Conservation (phyloP, 2,797 vertebrate genomes). For the Channa striata region DNA sequence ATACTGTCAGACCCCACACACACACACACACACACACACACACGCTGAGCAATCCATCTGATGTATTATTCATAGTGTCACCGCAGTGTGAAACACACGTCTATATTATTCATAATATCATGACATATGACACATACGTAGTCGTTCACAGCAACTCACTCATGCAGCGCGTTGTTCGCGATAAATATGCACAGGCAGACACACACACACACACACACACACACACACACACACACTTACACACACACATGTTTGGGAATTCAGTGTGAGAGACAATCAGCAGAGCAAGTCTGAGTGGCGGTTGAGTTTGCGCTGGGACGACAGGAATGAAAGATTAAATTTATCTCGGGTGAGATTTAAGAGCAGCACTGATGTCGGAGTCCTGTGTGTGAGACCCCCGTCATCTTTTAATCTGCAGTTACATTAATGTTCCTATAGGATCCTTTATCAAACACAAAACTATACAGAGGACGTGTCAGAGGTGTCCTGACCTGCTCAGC, state of each 20-base stretch:
- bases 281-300: not conserved
- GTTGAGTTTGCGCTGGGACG: not conserved
- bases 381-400: not conserved
- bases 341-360: slow-evolving; percentile 14
- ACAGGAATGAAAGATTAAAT: slow-evolving; percentile 4
- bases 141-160: not conserved
- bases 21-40: slow-evolving; percentile 8
- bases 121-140: slow-evolving; percentile 24
- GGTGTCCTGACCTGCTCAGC: too few relatives aligned
- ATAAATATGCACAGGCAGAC: not conserved
- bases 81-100: slow-evolving; percentile 32
- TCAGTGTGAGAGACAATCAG: not conserved
- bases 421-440: not conserved
- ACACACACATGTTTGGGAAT: not conserved
- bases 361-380: not conserved
- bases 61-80: slow-evolving; percentile 46
- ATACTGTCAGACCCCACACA: slow-evolving; percentile 13
- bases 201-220: not conserved
- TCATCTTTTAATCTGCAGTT: slow-evolving; percentile 11
- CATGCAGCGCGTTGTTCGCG: not conserved
- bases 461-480: too few relatives aligned
- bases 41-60: not conserved
- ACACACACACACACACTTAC: not conserved
- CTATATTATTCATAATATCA: slow-evolving; percentile 47
- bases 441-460: not conserved